Percentiles rank a stretch among this genome's conserved stretches.
Evolutionary conservation across 2,888 invertebrate species (phyloP).

Genomic region (Dynastes tityus): DNA sequence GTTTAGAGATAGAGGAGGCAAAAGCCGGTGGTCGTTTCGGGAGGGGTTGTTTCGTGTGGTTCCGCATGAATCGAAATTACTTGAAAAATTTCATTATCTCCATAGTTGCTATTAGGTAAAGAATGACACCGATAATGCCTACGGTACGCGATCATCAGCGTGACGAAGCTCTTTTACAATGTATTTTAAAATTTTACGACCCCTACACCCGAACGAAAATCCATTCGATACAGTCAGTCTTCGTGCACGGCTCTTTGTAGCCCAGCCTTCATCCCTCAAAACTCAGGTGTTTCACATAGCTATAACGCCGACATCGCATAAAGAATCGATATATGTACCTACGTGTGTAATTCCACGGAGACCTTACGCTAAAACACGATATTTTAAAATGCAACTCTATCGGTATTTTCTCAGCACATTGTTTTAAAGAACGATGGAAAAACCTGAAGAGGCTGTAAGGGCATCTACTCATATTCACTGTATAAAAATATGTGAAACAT

Average conservation of each 20-base stretch:
- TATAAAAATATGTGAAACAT: too few species aligned
- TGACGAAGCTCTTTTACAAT: slow-evolving; percentile 56
- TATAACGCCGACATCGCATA: slow-evolving; percentile 45
- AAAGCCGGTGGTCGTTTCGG: slow-evolving; percentile 48
- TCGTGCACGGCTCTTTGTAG: slow-evolving; percentile 46
- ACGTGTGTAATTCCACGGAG: neutral
- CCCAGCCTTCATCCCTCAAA: slow-evolving; percentile 48
- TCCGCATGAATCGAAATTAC: slow-evolving; percentile 60
- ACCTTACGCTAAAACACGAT: neutral
- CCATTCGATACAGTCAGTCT: slow-evolving; percentile 52
- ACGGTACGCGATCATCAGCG: slow-evolving; percentile 56
- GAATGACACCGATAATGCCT: slow-evolving; percentile 56
- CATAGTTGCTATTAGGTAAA: slow-evolving; percentile 55
- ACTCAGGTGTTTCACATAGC: slow-evolving; percentile 52
- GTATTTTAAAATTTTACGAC: slow-evolving; percentile 57
- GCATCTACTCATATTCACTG: too few species aligned
- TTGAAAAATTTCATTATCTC: slow-evolving; percentile 57
- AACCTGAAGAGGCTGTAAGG: too few species aligned
- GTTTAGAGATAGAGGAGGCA: slow-evolving; percentile 44
- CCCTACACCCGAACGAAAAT: slow-evolving; percentile 43
- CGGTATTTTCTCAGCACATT: too few species aligned
- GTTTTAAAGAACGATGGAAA: too few species aligned
- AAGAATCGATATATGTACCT: slow-evolving; percentile 36
- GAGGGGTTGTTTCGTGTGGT: slow-evolving; percentile 52
- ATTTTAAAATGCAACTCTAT: neutral